These are phyloP conservation scores for Sciaenops ocellatus DNA, from an alignment of 2,797 vertebrate species.

Conservation along the genomic window DNA sequence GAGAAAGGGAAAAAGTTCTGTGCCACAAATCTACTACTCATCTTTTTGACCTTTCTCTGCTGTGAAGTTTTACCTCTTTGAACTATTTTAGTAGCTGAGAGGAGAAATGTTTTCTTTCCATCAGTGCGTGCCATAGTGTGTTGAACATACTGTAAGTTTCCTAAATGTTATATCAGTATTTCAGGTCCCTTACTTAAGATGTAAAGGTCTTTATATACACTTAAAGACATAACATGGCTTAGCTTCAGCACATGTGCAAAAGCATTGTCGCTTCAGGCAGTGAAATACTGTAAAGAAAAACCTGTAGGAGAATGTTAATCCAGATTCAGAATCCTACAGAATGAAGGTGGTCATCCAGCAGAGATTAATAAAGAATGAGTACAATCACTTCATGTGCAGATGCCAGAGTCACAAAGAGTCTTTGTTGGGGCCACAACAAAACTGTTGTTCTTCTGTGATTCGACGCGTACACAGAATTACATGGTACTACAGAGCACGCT, in stretches of 20 bases:
- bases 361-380: constrained; percentile 90
- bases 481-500: constrained; percentile 77
- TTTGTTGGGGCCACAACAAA: constrained; percentile 89
- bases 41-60: not conserved
- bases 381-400: constrained; percentile 88
- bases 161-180: constrained; percentile 8
- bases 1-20: not conserved
- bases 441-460: constrained; percentile 85
- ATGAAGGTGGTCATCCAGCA: constrained; percentile 86
- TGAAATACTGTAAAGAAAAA: constrained; percentile 53
- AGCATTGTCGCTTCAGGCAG: constrained; percentile 3
- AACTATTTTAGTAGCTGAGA: not conserved
- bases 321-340: constrained; percentile 76
- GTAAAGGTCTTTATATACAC: constrained; percentile 22
- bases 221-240: constrained; percentile 26
- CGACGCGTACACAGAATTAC: constrained; percentile 83
- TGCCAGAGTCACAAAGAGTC: constrained; percentile 87
- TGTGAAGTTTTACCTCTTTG: not conserved
- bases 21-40: not conserved
- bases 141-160: not conserved
- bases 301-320: constrained; percentile 90
- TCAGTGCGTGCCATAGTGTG: not conserved
- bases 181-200: constrained; percentile 25
- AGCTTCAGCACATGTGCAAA: constrained; percentile 20
- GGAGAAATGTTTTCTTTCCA: not conserved